Percentiles rank a stretch among this genome's conserved stretches.
These are phyloP conservation scores for Orestias chungarensis DNA, from an alignment of 2,797 vertebrate genomes.

Conservation along the genomic window DNA sequence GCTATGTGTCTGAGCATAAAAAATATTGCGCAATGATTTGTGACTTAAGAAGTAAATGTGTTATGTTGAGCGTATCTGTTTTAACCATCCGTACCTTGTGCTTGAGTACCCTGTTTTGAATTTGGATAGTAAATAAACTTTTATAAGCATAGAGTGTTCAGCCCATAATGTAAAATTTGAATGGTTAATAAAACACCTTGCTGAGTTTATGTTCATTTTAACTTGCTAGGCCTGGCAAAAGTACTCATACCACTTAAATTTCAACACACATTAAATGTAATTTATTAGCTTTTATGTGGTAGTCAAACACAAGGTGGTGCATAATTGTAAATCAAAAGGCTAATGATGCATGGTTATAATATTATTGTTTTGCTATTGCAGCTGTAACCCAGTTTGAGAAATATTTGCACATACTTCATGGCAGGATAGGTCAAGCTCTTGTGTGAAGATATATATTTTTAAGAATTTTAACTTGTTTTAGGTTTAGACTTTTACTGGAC, in stretches of 20 bases:
- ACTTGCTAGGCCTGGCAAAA: constrained; percentile 7
- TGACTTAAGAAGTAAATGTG: constrained; percentile 49
- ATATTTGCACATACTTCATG: background rate
- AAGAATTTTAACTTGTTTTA: background rate
- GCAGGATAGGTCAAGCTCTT: background rate
- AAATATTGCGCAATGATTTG: constrained; percentile 40
- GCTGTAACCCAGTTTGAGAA: background rate
- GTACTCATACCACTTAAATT: background rate
- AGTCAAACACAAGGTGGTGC: background rate
- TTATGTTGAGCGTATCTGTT: constrained; percentile 49
- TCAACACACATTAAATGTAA: background rate
- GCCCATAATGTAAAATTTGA: constrained; percentile 43
- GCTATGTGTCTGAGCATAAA: constrained; percentile 47
- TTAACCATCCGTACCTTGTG: constrained; percentile 33
- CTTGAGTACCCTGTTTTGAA: constrained; percentile 56
- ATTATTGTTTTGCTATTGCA: background rate
- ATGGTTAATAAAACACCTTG: constrained; percentile 44
- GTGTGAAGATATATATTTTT: background rate
- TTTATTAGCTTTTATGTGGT: background rate
- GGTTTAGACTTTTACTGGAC: background rate
- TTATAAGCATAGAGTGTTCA: constrained; percentile 34
- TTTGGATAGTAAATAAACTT: constrained; percentile 39
- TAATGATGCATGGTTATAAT: background rate
- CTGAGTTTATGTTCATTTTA: constrained; percentile 25
- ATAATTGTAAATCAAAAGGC: background rate